These are phyloP conservation scores for Venturia canescens DNA, from an alignment of 1,140 invertebrate species.

Conservation along the genomic window DNA sequence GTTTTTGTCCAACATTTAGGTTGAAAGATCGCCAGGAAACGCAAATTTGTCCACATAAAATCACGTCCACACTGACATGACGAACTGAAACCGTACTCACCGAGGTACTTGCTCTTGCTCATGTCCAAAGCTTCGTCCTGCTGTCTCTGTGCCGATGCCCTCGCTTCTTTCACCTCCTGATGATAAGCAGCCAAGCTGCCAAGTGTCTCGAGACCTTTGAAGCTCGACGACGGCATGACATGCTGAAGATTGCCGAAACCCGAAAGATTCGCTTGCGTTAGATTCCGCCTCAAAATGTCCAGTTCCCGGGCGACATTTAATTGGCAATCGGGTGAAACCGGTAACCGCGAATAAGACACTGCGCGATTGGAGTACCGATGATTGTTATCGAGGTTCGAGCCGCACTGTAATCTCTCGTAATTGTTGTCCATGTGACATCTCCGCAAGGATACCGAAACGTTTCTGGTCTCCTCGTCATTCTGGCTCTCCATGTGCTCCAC, in stretches of 20 bases:
- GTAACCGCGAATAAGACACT: conserved; percentile 57
- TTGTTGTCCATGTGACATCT: conserved; percentile 26
- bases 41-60: no score
- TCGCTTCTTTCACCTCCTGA: conserved; percentile 61
- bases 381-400: conserved; percentile 48
- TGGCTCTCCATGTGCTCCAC: conserved; percentile 45
- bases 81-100: conserved; percentile 56
- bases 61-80: neutral
- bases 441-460: neutral
- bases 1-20: no score
- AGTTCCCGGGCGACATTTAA: conserved; percentile 68
- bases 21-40: no score
- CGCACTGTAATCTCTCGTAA: conserved; percentile 43
- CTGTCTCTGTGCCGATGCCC: conserved; percentile 61
- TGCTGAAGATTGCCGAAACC: conserved; percentile 62
- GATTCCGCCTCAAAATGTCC: conserved; percentile 66
- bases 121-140: conserved; percentile 75
- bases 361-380: conserved; percentile 34
- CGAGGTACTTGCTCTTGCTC: conserved; percentile 75
- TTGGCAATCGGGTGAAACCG: conserved; percentile 61
- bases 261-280: conserved; percentile 69
- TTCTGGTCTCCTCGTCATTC: conserved; percentile 31
- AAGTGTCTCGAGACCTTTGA: conserved; percentile 62
- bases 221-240: conserved; percentile 57
- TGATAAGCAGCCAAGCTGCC: conserved; percentile 62